Percentiles rank a stretch among this genome's conserved stretches.
These are phyloP conservation scores for Felis chaus DNA, from an alignment of 2,113 vertebrate genomes.

Conservation along the genomic window DNA sequence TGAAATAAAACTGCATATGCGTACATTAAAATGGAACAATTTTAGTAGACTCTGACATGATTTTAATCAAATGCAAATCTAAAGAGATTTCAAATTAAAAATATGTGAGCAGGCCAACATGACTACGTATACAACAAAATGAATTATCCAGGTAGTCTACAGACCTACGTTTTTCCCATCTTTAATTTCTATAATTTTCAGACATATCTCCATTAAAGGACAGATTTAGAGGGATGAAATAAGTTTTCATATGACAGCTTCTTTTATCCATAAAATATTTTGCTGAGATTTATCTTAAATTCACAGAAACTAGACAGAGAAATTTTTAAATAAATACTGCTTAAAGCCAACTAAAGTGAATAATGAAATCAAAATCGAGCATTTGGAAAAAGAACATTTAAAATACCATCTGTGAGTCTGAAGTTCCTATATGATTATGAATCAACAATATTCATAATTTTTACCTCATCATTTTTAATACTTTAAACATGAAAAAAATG, in stretches of 20 bases:
- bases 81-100: neutral
- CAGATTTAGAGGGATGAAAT: neutral
- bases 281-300: neutral
- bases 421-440: neutral
- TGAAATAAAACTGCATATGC: neutral
- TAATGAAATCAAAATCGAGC: constrained; percentile 44
- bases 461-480: constrained; percentile 27
- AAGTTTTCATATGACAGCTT: neutral
- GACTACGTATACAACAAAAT: neutral
- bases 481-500: constrained; percentile 9
- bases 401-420: constrained; percentile 37
- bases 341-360: constrained; percentile 52
- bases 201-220: neutral
- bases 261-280: constrained; percentile 17
- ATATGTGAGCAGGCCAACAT: neutral
- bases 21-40: neutral
- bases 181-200: neutral
- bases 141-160: neutral
- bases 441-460: neutral
- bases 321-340: constrained; percentile 23
- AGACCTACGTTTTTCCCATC: neutral
- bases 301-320: constrained; percentile 13
- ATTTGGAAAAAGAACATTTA: constrained; percentile 50
- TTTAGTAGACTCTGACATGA: neutral
- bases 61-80: neutral